These are phyloP conservation scores for Sphenopsis melanotis DNA, from an alignment of 2,797 vertebrate species.

Conservation along the genomic window DNA sequence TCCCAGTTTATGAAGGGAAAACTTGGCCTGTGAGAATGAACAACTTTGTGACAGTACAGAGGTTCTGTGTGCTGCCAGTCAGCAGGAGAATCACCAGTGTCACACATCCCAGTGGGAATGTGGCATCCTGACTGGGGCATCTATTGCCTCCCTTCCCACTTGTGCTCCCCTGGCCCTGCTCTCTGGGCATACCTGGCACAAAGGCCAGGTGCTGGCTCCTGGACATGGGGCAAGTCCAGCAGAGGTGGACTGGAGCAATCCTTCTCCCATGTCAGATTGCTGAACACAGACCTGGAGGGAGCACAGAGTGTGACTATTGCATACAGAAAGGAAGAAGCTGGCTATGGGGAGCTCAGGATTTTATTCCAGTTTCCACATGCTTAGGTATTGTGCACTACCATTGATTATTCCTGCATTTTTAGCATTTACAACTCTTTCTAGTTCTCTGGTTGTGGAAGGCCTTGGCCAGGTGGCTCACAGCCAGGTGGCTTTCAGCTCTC, in stretches of 20 bases:
- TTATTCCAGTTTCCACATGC: neutral
- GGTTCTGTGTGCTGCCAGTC: neutral
- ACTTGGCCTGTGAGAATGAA: neutral
- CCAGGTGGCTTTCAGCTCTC: neutral
- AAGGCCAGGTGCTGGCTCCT: neutral
- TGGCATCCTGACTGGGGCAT: neutral
- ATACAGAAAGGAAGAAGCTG: neutral
- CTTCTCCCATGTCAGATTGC: neutral
- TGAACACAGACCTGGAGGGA: neutral
- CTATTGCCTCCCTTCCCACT: neutral
- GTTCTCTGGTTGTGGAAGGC: neutral
- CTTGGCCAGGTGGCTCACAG: neutral
- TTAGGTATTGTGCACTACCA: neutral
- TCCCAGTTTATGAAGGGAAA: neutral
- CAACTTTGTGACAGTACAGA: accelerated
- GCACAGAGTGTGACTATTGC: neutral
- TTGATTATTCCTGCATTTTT: neutral
- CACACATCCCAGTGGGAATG: neutral
- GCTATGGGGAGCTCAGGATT: neutral
- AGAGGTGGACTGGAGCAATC: neutral
- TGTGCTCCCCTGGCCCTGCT: neutral
- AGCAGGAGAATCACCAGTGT: neutral
- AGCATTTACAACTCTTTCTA: neutral
- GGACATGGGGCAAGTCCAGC: neutral
- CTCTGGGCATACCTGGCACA: neutral